Evolutionary conservation across 2,797 vertebrate genomes (phyloP).

Genomic region (Centroberyx gerrardi): DNA sequence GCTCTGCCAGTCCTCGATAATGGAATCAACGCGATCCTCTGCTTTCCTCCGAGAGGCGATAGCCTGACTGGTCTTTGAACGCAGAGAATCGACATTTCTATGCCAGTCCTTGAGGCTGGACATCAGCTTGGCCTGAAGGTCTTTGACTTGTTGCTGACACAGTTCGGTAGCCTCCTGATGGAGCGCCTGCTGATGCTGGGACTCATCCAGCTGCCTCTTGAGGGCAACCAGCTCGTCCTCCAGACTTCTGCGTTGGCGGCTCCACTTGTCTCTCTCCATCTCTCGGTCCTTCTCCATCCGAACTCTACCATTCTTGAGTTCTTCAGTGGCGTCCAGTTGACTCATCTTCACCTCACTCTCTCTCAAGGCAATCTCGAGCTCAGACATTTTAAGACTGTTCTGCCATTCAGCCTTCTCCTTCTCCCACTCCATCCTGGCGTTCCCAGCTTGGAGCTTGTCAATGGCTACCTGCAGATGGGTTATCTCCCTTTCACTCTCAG

Average conservation of each 20-base stretch:
- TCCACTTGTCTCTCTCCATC: conserved; percentile 11
- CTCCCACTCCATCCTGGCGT: conserved; percentile 19
- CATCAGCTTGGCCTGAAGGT: neutral
- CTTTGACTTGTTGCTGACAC: neutral
- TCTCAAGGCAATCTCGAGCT: conserved; percentile 19
- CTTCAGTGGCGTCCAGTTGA: neutral
- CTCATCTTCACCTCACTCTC: conserved; percentile 5
- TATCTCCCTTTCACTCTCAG: conserved; percentile 31
- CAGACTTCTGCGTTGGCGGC: too few relatives aligned
- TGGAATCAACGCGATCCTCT: neutral
- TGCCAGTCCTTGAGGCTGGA: too few relatives aligned
- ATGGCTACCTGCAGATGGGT: conserved; percentile 11
- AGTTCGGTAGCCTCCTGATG: too few relatives aligned
- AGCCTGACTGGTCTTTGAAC: too few relatives aligned
- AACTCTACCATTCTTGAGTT: too few relatives aligned
- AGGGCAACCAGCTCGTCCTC: neutral
- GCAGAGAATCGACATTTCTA: too few relatives aligned
- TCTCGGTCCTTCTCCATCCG: neutral
- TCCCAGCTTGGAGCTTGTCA: conserved; percentile 40
- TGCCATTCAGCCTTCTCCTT: conserved; percentile 32
- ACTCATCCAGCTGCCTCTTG: too few relatives aligned
- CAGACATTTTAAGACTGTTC: conserved; percentile 17
- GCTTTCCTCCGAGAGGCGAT: conserved; percentile 3
- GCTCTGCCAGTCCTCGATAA: conserved; percentile 12
- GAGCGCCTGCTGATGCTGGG: too few relatives aligned